Base-by-base conservation (phyloP, 2,888 invertebrate genomes). In the Branchipolynoe longqiensis region DNA sequence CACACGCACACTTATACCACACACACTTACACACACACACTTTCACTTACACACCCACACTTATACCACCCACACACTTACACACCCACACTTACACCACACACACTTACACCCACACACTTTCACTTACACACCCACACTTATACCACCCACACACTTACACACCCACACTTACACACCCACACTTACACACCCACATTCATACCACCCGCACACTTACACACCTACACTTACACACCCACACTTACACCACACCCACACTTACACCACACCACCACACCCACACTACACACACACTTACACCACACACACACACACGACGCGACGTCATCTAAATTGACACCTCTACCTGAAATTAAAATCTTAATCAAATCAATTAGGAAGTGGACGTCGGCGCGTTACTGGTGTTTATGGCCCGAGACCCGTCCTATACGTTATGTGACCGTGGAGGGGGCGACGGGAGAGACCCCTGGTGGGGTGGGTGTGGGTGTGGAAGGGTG, bases 281-380 rank as follows among this genome's bases (percentile, higher is more conserved):
- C 25, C 56, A 22, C 56, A 8, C 56, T 56, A n/a, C 56, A 22
- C 25, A 28, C 18, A 58, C 14, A 14, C 58, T n/a, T 58, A n/a
- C 4, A 3, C 8, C 62, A 28, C 62, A 6, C 62, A 3, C 62
- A 14, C 58, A 4, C 25, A n/a, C 4, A 3, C 8, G 31, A 28
- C 62, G 8, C 62, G 3, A 28, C 62, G 1, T 31, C 62, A 69
- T 25, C 62, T 38, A 69, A 69, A 69, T 69, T 69, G 69, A 38
- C 69, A 33, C 38, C 69, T 36, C 69, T 33, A 69, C 69, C 38
- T n/a, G 69, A 69, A 69, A 69, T 69, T 69, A 69, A 62, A 36
- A 69, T 38, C 69, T 69, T 69, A 69, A 69, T 69, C 33, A 69
- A 69, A 69, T 69, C 69, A 33, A 69, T 69, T 69, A 69, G 69